phyloP scores from a whole-genome alignment of 2,113 vertebrate species.

The Lampris megalopsis region DNA sequence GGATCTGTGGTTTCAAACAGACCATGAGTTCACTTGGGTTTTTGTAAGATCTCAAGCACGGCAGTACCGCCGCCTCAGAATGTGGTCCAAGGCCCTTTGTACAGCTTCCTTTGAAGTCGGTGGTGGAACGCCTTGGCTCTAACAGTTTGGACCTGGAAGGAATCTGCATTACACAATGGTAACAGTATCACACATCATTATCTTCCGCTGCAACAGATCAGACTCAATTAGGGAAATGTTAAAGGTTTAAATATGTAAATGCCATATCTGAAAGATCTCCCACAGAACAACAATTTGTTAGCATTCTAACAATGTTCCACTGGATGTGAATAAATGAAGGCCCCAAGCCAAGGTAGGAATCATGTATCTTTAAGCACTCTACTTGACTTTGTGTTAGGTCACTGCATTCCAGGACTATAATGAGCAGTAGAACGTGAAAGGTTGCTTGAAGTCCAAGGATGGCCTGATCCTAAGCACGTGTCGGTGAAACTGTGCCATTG shows the following conservation, averaged over 20 bases:
- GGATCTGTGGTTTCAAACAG: too few relatives aligned
- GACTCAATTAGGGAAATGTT: conserved; percentile 15
- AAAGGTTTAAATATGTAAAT: conserved; percentile 37
- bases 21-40: too few relatives aligned
- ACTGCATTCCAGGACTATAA: neutral
- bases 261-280: conserved; percentile 35
- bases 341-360: conserved; percentile 21
- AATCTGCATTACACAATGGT: too few relatives aligned
- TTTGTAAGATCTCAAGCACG: too few relatives aligned
- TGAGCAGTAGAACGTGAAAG: conserved; percentile 3
- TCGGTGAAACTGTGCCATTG: conserved; percentile 58
- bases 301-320: conserved; percentile 17
- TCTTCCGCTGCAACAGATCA: conserved; percentile 5
- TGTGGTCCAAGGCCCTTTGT: too few relatives aligned
- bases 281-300: too few relatives aligned
- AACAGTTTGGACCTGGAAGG: too few relatives aligned
- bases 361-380: conserved; percentile 1
- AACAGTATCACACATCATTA: neutral
- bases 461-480: conserved; percentile 53
- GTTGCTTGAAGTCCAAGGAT: conserved; percentile 43
- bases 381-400: neutral
- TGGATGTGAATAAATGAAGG: neutral
- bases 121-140: too few relatives aligned
- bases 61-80: too few relatives aligned
- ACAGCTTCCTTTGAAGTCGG: too few relatives aligned